phyloP scores from a whole-genome alignment of 2,888 invertebrate species.

The Nymphalis c-album region DNA sequence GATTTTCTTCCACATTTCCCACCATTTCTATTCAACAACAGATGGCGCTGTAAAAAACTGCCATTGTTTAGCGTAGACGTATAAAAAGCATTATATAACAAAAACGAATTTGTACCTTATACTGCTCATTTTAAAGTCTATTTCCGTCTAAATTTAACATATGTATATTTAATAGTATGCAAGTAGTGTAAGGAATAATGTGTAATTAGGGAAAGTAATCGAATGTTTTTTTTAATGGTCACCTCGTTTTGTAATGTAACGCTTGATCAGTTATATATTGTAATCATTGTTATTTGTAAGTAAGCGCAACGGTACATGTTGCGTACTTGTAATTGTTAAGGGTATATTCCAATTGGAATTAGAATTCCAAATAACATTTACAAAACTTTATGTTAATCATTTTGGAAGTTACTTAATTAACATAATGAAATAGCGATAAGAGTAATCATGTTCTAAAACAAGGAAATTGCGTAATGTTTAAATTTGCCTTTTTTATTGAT shows the following conservation, averaged over 20 bases:
- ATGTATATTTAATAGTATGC: slow-evolving; percentile 24
- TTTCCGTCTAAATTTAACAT: slow-evolving; percentile 10
- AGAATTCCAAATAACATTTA: not conserved
- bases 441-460: not conserved
- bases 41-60: slow-evolving; percentile 59
- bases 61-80: slow-evolving; percentile 43
- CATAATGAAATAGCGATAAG: not conserved
- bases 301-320: not conserved
- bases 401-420: not conserved
- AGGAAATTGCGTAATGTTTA: not conserved
- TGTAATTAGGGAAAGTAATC: slow-evolving; percentile 37
- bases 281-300: slow-evolving; percentile 16
- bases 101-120: slow-evolving; percentile 23
- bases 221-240: slow-evolving; percentile 23
- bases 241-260: slow-evolving; percentile 30
- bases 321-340: not conserved
- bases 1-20: slow-evolving; percentile 52
- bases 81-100: slow-evolving; percentile 16
- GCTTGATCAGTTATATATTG: slow-evolving; percentile 25
- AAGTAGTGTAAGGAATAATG: slow-evolving; percentile 28
- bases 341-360: not conserved
- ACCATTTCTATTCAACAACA: slow-evolving; percentile 66
- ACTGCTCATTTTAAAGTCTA: not conserved
- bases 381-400: not conserved
- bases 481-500: not conserved